phyloP scores from a whole-genome alignment of 1,140 invertebrate species.

The Caenorhabditis inopinata region DNA sequence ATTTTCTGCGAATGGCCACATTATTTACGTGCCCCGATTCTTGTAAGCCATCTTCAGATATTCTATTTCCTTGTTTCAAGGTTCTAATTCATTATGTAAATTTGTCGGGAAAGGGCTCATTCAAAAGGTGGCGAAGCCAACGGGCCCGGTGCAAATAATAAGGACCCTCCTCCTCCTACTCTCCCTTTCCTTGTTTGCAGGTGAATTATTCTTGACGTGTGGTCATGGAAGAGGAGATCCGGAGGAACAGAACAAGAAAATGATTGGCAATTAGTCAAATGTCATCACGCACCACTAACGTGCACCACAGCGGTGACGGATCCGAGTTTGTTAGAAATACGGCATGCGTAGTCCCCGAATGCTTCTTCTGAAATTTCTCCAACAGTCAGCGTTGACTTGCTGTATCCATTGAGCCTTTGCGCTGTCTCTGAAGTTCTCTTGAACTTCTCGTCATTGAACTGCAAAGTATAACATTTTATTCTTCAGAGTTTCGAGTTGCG shows the following conservation, averaged over 20 bases:
- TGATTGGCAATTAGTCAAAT: slow-evolving; percentile 36
- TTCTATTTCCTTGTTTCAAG: neutral
- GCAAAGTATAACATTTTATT: neutral
- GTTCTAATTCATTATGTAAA: slow-evolving; percentile 28
- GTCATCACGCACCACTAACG: slow-evolving; percentile 41
- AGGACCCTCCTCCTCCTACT: neutral
- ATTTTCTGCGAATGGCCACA: neutral
- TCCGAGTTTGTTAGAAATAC: slow-evolving; percentile 44
- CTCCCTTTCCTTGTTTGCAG: too few relatives aligned
- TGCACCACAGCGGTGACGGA: slow-evolving; percentile 31
- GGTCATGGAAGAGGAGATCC: neutral
- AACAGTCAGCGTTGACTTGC: slow-evolving; percentile 34
- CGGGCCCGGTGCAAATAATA: slow-evolving; percentile 30
- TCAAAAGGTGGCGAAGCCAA: slow-evolving; percentile 16
- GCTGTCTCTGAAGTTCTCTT: slow-evolving; percentile 34
- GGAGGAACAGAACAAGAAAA: slow-evolving; percentile 12
- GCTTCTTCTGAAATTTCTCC: slow-evolving; percentile 34
- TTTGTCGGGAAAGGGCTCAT: slow-evolving; percentile 25
- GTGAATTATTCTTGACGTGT: slow-evolving; percentile 24
- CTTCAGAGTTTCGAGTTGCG: neutral
- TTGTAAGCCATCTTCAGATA: neutral
- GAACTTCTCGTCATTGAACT: slow-evolving; percentile 42
- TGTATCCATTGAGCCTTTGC: slow-evolving; percentile 27
- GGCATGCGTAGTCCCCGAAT: slow-evolving; percentile 42
- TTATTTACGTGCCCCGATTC: neutral